Base-by-base conservation (phyloP, 2,888 invertebrate species). In the Lomographa bimaculata region DNA sequence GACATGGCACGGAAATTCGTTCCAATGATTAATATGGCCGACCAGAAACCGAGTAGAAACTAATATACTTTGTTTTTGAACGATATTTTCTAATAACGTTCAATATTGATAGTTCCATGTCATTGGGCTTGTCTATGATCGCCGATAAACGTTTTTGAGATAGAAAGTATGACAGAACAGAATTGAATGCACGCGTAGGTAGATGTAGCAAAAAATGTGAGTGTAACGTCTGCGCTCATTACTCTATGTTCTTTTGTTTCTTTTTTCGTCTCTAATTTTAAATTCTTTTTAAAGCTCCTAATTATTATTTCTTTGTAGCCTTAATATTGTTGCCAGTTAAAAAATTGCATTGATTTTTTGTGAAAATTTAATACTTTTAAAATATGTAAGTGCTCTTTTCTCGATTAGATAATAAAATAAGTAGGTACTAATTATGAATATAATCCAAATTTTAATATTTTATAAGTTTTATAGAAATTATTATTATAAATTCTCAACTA, bases 81-180 rank as follows among this genome's bases (percentile, higher is more conserved):
- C 66, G 85, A 82, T 89, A 85, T 85, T 85, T 84, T 83, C n/a
- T n/a, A n/a, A n/a, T n/a, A n/a, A n/a, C n/a, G n/a, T n/a, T n/a
- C 87, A 86, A 89, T 87, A 87, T 87, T 89, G 89, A 89, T 89
- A 84, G 89, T 85, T 86, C 72, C 86, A 74, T 86, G 86, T 87
- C 89, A 82, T 79, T 86, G 85, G 70, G 71, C 70, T 76, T 86
- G 85, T 86, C 75, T 82, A 70, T 73, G 85, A 86, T 87, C 79
- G 51, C 62, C 72, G 86, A 87, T 86, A 85, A 84, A 84, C 77
- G 74, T 70, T 76, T 73, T 55, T 67, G 54, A 76, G 73, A 79
- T 85, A 80, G 85, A 86, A 86, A 87, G 86, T 82, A 71, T 74
- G 77, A 74, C 76, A 65, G 75, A 70, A 77, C 64, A 65, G 66